Evolutionary conservation across 2,888 invertebrate genomes (phyloP).

Genomic region (Melangyna quadrimaculata): DNA sequence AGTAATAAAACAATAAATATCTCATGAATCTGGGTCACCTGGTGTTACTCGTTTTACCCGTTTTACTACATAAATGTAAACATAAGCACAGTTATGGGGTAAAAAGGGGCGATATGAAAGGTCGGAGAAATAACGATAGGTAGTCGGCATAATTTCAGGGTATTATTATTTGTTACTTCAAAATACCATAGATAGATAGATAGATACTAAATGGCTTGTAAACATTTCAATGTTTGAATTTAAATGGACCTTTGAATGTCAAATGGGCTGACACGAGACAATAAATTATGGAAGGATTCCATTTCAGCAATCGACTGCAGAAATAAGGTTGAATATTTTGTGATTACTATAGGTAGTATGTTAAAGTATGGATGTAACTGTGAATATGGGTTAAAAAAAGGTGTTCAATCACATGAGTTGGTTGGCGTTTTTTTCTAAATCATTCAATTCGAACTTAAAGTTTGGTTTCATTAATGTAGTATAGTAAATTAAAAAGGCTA

Average conservation of each 20-base stretch:
- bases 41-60: not conserved
- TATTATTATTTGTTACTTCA: slow-evolving; percentile 30
- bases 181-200: no score
- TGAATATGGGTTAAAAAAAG: not conserved
- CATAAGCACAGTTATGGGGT: not conserved
- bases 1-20: slow-evolving; percentile 61
- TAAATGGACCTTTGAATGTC: slow-evolving; percentile 49
- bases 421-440: not conserved
- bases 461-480: no score
- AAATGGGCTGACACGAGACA: slow-evolving; percentile 39
- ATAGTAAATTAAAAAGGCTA: no score
- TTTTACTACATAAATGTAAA: not conserved
- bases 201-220: slow-evolving; percentile 27
- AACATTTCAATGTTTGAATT: slow-evolving; percentile 37
- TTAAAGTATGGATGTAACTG: not conserved
- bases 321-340: not conserved
- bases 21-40: slow-evolving; percentile 51
- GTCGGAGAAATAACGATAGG: not conserved
- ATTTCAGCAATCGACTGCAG: not conserved
- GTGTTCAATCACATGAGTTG: not conserved
- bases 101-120: not conserved
- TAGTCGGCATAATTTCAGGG: slow-evolving; percentile 1
- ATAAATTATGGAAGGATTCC: slow-evolving; percentile 35
- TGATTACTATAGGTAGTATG: not conserved
- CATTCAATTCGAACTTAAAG: no score